Percentiles rank a stretch among this genome's conserved stretches.
Conservation (phyloP, 2,888 invertebrate species). For the Macaria liturata region DNA sequence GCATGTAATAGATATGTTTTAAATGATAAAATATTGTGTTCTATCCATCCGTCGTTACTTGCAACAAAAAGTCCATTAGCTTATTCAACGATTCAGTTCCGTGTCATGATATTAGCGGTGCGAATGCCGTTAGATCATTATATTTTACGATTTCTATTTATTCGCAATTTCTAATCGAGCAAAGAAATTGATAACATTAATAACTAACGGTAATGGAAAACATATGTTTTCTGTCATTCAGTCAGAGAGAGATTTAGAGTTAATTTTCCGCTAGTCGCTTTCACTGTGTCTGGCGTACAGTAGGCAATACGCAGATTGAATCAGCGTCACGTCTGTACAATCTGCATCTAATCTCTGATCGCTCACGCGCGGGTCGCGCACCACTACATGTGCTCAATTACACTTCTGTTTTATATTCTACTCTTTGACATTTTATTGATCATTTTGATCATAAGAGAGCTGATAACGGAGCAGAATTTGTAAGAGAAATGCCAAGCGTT, state of each 20-base stretch:
- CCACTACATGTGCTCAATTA: conserved; percentile 30
- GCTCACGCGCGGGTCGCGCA: conserved; percentile 28
- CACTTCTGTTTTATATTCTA: conserved; percentile 31
- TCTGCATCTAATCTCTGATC: conserved; percentile 38
- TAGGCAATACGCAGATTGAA: conserved; percentile 30
- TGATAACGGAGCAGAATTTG: conserved; percentile 9
- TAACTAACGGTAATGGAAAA: conserved; percentile 2
- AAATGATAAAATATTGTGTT: conserved; percentile 14
- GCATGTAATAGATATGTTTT: conserved; percentile 20
- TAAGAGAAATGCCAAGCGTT: neutral
- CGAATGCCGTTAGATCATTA: conserved; percentile 6
- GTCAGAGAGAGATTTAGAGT: neutral
- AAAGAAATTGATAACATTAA: neutral
- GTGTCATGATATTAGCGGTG: conserved; percentile 17
- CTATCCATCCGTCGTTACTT: conserved; percentile 10
- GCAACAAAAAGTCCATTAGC: conserved; percentile 21
- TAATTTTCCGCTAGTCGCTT: conserved; percentile 19
- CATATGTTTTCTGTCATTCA: neutral
- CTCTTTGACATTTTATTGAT: conserved; percentile 26
- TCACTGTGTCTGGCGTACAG: conserved; percentile 12
- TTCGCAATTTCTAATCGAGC: conserved; percentile 3
- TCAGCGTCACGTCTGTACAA: conserved; percentile 38
- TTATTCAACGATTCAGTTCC: conserved; percentile 24
- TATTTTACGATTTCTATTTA: conserved; percentile 6
- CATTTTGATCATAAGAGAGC: conserved; percentile 5